Evolutionary conservation across 2,113 vertebrate genomes (phyloP).

Genomic region (Neotoma lepida): DNA sequence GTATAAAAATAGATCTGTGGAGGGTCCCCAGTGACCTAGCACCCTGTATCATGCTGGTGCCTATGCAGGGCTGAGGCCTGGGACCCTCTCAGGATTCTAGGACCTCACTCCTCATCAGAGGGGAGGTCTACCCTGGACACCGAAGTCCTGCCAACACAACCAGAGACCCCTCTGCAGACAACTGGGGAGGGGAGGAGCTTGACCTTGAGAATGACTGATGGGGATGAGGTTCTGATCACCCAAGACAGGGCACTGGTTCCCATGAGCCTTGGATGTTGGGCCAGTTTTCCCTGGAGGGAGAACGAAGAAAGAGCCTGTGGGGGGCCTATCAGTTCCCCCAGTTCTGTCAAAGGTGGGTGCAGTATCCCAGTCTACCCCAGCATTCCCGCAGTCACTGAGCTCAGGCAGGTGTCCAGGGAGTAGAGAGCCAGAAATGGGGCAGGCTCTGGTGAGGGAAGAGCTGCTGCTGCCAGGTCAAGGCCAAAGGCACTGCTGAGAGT

Average conservation of each 20-base stretch:
- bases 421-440: neutral
- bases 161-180: neutral
- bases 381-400: neutral
- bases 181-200: neutral
- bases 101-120: conserved; percentile 67
- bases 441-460: neutral
- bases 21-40: conserved; percentile 29
- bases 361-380: neutral
- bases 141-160: conserved; percentile 62
- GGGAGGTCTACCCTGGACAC: conserved; percentile 75
- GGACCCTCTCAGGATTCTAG: conserved; percentile 48
- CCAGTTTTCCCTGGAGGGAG: neutral
- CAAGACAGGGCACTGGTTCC: neutral
- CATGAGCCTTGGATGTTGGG: neutral
- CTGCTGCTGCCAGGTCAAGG: conserved; percentile 21
- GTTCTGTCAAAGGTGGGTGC: neutral
- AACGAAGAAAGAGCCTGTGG: neutral
- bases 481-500: conserved; percentile 69
- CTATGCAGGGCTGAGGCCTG: conserved; percentile 50
- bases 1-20: conserved; percentile 79
- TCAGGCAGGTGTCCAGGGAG: conserved; percentile 1
- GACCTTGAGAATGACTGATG: neutral
- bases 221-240: neutral
- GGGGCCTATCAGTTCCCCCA: neutral
- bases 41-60: neutral